These are phyloP conservation scores for Uropsilus gracilis DNA, from an alignment of 2,113 vertebrate genomes.

Conservation along the genomic window DNA sequence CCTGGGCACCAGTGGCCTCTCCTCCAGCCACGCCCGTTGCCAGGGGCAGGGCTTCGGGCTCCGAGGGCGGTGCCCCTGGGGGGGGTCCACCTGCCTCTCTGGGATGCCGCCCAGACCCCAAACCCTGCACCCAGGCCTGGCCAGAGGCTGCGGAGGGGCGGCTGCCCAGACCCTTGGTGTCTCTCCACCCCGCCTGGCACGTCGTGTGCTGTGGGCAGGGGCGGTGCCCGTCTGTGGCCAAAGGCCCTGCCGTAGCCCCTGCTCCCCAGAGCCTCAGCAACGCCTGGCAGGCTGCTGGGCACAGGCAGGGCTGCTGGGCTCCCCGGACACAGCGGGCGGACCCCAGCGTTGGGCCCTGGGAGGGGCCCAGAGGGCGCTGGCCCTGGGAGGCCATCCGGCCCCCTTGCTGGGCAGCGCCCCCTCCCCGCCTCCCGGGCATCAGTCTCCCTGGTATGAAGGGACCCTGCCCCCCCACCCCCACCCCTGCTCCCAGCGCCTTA, in stretches of 20 bases:
- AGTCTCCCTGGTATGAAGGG: background rate
- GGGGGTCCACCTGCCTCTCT: background rate
- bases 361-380: background rate
- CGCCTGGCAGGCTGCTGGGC: background rate
- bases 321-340: background rate
- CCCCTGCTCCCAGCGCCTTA: accelerated
- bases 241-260: accelerated
- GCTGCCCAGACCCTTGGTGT: no score
- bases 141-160: background rate
- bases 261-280: accelerated
- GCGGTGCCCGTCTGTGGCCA: background rate
- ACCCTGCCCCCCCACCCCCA: background rate
- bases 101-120: background rate
- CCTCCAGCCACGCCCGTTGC: no score
- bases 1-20: no score
- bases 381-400: no score
- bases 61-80: background rate
- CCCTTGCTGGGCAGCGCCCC: background rate
- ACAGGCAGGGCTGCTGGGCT: no score
- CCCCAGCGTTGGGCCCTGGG: background rate
- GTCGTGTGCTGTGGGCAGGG: no score
- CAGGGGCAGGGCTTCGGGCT: background rate
- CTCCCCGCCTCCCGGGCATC: background rate
- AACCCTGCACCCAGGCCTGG: background rate
- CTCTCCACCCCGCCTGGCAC: no score